Conservation (phyloP, 1,140 invertebrate genomes). For the Drosophila albomicans region DNA sequence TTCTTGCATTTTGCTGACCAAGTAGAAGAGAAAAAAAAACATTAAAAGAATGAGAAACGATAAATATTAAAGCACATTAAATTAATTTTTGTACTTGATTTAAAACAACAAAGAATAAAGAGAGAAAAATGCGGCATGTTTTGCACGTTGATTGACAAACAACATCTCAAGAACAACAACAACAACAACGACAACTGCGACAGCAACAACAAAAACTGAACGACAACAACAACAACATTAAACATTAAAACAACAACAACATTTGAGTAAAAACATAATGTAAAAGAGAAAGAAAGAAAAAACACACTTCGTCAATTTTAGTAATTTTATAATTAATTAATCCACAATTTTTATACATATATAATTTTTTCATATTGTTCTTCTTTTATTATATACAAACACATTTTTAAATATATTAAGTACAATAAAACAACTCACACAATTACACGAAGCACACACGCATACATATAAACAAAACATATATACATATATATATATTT, state of each 20-base stretch:
- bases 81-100: constrained; percentile 55
- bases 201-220: constrained; percentile 54
- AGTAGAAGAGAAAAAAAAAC: constrained; percentile 16
- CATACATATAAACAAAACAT: constrained; percentile 51
- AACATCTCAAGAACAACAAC: constrained; percentile 17
- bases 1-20: constrained; percentile 69
- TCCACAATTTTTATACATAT: constrained; percentile 66
- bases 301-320: constrained; percentile 85
- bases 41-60: constrained; percentile 37
- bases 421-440: constrained; percentile 40
- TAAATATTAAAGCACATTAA: constrained; percentile 25
- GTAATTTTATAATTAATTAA: constrained; percentile 76
- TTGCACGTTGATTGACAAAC: constrained; percentile 60
- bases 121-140: constrained; percentile 59
- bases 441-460: constrained; percentile 47
- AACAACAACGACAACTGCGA: constrained; percentile 45
- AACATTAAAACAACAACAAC: constrained; percentile 49
- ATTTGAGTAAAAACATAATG: constrained; percentile 40
- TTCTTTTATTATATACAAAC: constrained; percentile 36
- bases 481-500: constrained; percentile 33
- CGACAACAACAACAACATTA: constrained; percentile 45
- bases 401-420: constrained; percentile 58
- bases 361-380: constrained; percentile 70
- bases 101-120: constrained; percentile 43
- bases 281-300: constrained; percentile 34